phyloP scores from a whole-genome alignment of 2,797 vertebrate species.

The Crocodylus rhombifer region DNA sequence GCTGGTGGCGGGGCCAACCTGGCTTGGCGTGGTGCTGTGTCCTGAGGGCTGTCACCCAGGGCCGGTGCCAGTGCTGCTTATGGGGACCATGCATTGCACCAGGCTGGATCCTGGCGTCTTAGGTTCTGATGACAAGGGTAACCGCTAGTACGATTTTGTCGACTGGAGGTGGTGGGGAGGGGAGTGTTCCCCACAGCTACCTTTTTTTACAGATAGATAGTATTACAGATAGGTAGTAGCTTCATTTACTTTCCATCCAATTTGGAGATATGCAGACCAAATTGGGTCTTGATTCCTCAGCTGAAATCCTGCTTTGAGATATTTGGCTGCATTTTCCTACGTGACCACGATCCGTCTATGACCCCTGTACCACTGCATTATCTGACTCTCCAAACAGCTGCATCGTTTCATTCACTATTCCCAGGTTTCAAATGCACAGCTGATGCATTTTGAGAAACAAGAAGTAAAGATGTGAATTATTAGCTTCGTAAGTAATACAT shows the following conservation, averaged over 20 bases:
- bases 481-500: not conserved
- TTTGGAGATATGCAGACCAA: not conserved
- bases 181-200: no score
- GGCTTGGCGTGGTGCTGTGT: no score
- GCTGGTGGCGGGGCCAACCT: no score
- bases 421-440: not conserved
- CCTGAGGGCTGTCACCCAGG: no score
- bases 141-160: no score
- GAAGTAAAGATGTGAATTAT: not conserved
- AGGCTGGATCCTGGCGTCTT: no score
- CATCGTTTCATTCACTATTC: not conserved
- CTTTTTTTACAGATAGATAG: no score
- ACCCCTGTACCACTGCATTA: not conserved
- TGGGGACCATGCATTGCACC: no score
- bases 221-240: not conserved
- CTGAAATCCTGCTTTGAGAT: not conserved
- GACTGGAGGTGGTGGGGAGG: no score
- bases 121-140: no score
- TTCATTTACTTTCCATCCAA: conserved; percentile 31
- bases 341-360: not conserved
- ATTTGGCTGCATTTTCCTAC: not conserved
- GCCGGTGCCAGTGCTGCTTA: no score
- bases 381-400: not conserved
- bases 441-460: not conserved
- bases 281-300: not conserved